A percentile compares a stretch with the other conserved stretches of the same genome.
These are phyloP conservation scores for Drosophila ohnishii DNA, from an alignment of 1,140 invertebrate species.

Conservation along the genomic window DNA sequence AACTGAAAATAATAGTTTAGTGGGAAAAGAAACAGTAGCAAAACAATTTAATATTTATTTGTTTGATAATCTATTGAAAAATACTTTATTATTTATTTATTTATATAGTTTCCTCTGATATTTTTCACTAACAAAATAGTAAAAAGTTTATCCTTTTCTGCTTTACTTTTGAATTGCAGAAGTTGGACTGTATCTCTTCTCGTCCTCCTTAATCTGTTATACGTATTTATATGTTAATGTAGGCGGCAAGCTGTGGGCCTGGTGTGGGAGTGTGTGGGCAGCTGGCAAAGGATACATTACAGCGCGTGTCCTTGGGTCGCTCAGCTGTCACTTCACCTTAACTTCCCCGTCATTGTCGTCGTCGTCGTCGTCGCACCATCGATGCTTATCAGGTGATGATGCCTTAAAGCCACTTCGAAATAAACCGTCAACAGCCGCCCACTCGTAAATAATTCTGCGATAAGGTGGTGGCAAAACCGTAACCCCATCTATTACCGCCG, in stretches of 20 bases:
- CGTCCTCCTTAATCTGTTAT: slow-evolving; percentile 48
- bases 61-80: not conserved
- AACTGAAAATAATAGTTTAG: not conserved
- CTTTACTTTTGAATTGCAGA: slow-evolving; percentile 5
- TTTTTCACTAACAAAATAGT: not conserved
- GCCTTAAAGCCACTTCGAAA: slow-evolving; percentile 26
- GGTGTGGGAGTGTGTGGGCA: slow-evolving; percentile 3
- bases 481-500: slow-evolving; percentile 21
- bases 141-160: not conserved
- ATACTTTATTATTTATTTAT: not conserved
- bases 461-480: slow-evolving; percentile 19
- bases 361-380: slow-evolving; percentile 18
- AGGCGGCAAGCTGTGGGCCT: slow-evolving; percentile 12
- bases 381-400: slow-evolving; percentile 47
- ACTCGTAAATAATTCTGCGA: slow-evolving; percentile 23
- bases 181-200: slow-evolving; percentile 18
- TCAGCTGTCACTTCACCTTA: slow-evolving; percentile 47
- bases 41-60: not conserved
- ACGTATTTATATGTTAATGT: slow-evolving; percentile 77
- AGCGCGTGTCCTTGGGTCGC: slow-evolving; percentile 41
- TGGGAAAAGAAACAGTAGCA: not conserved
- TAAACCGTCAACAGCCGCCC: slow-evolving; percentile 24
- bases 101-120: not conserved
- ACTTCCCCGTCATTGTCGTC: slow-evolving; percentile 3
- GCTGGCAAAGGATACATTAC: slow-evolving; percentile 38